These are phyloP conservation scores for Protonibea diacanthus DNA, from an alignment of 2,797 vertebrate species.

Conservation along the genomic window DNA sequence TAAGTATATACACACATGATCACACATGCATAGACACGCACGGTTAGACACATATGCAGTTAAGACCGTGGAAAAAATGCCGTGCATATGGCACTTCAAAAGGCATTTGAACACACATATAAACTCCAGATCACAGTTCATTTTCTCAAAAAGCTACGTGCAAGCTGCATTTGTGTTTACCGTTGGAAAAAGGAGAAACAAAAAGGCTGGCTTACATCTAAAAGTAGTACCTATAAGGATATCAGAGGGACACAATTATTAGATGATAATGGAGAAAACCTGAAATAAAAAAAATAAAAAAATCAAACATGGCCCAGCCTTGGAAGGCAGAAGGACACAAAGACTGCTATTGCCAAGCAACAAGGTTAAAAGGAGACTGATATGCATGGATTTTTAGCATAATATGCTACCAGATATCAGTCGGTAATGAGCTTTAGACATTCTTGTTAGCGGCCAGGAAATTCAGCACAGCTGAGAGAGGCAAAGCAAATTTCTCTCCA, in stretches of 20 bases:
- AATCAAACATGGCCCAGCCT: slow-evolving; percentile 26
- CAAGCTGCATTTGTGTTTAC: slow-evolving; percentile 14
- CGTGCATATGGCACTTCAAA: slow-evolving; percentile 13
- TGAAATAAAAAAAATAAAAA: background rate
- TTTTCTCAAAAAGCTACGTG: slow-evolving; percentile 11
- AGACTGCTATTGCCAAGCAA: slow-evolving; percentile 53
- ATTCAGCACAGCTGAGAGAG: slow-evolving; percentile 29
- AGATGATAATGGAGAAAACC: slow-evolving; percentile 35
- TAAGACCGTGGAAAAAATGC: slow-evolving; percentile 26
- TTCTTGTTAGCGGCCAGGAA: slow-evolving; percentile 43
- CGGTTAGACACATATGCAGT: slow-evolving; percentile 11
- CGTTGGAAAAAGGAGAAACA: slow-evolving; percentile 1
- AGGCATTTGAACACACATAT: slow-evolving; percentile 21
- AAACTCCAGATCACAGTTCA: slow-evolving; percentile 24
- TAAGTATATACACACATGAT: slow-evolving; percentile 20
- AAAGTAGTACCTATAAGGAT: slow-evolving; percentile 2
- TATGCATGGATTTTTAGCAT: slow-evolving; percentile 48
- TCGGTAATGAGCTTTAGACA: slow-evolving; percentile 44
- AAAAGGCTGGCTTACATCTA: slow-evolving; percentile 9
- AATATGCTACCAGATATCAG: slow-evolving; percentile 29
- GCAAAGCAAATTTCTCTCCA: slow-evolving; percentile 18
- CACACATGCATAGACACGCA: slow-evolving; percentile 9
- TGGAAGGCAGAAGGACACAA: slow-evolving; percentile 33
- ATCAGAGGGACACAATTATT: slow-evolving; percentile 33
- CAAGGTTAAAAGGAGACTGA: slow-evolving; percentile 42